Percentiles rank a stretch among this genome's conserved stretches.
These are phyloP conservation scores for Spilogale gracilis DNA, from an alignment of 2,113 vertebrate species.

Conservation along the genomic window DNA sequence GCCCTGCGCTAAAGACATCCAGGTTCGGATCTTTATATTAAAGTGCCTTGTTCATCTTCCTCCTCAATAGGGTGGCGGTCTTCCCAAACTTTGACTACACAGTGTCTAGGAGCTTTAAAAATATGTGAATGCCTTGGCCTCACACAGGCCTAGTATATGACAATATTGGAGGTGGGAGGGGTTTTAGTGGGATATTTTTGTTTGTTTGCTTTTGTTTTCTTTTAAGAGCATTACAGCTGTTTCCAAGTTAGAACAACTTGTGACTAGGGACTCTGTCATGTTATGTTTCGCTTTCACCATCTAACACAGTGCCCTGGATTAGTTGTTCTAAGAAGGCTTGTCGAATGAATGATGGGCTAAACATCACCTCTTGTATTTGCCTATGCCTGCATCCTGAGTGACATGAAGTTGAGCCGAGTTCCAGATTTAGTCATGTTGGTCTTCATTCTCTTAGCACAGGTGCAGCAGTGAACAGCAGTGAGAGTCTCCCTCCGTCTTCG, in stretches of 20 bases:
- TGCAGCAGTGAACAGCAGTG: slow-evolving; percentile 99
- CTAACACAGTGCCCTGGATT: not conserved
- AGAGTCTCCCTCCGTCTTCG: slow-evolving; percentile 98
- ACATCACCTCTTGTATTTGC: rapidly evolving
- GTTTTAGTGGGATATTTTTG: not conserved
- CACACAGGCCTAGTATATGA: not conserved
- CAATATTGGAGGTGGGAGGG: not conserved
- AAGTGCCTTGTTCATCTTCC: not conserved
- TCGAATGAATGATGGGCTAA: not conserved
- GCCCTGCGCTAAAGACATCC: not conserved
- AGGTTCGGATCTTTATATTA: not conserved
- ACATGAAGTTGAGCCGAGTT: not conserved
- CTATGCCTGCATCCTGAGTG: not conserved
- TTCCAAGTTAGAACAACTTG: not conserved
- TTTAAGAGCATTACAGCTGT: not conserved
- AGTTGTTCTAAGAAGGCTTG: not conserved
- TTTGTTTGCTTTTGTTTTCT: not conserved
- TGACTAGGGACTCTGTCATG: not conserved
- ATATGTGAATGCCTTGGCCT: not conserved
- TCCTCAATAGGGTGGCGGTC: not conserved
- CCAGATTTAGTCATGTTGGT: slow-evolving; percentile 94
- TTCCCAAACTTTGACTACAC: not conserved
- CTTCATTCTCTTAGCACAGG: slow-evolving; percentile 99
- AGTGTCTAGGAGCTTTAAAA: not conserved
- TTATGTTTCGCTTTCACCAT: not conserved